Conservation (phyloP, 2,888 invertebrate species). For the Epinotia demarniana region DNA sequence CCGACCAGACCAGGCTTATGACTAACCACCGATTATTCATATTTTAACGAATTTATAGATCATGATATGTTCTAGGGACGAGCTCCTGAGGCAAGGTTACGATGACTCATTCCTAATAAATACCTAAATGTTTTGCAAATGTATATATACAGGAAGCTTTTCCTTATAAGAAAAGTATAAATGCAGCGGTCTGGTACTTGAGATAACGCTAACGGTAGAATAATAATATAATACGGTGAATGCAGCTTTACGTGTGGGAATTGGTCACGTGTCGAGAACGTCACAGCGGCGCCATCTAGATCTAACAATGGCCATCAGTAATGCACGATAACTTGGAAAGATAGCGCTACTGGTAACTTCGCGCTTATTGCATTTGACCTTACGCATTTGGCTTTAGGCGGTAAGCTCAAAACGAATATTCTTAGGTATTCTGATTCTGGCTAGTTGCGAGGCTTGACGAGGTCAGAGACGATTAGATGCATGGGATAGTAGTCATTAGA, state of each 20-base stretch:
- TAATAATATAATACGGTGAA: constrained; percentile 48
- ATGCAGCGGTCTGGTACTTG: constrained; percentile 33
- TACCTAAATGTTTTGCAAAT: neutral
- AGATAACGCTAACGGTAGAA: constrained; percentile 49
- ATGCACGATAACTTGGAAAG: constrained; percentile 10
- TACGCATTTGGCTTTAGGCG: constrained; percentile 46
- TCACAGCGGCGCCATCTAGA: constrained; percentile 50
- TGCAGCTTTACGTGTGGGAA: constrained; percentile 50
- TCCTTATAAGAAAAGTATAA: constrained; percentile 37
- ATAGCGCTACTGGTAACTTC: constrained; percentile 45
- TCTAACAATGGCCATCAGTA: neutral
- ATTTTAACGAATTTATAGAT: neutral
- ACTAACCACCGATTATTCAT: neutral
- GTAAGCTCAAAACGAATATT: constrained; percentile 1
- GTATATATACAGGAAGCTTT: neutral
- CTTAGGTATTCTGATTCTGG: too few relatives aligned
- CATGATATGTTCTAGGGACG: neutral
- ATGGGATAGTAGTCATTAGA: too few relatives aligned
- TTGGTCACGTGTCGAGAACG: constrained; percentile 46
- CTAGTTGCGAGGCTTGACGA: too few relatives aligned
- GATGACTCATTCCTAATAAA: too few relatives aligned
- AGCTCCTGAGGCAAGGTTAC: neutral
- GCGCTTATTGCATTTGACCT: constrained; percentile 20
- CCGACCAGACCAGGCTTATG: neutral
- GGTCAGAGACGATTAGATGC: too few relatives aligned